Evolutionary conservation across 2,888 invertebrate genomes (phyloP), one percentile per base, ranked within the genome.

Genomic region (Spodoptera exigua): DNA sequence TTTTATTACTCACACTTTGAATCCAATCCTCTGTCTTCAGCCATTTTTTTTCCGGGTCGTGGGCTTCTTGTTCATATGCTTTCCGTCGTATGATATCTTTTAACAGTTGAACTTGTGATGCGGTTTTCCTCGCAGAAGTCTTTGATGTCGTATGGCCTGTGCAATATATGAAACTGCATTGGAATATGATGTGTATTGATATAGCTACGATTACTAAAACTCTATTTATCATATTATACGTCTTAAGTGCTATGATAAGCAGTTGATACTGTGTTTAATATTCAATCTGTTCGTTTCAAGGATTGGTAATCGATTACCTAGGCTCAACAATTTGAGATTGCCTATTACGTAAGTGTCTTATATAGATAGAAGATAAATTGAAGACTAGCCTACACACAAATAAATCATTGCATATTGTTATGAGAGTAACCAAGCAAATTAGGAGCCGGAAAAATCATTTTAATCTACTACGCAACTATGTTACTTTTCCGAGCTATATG

Each of bases 251-350:
- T 14, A 14, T 3, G 17, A 10, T 7, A 39, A 65, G 14, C 46
- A 35, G 3, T 10, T 18, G 11, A 13, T 0, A 57, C 48, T 65
- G 52, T 39, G 16, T 37, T 27, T 27, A 37, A 35, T 57, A 41
- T 3, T 7, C 0, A 58, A 40, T 70, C 71, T 67, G 0, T 18
- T 17, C 49, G 58, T 70, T 70, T 65, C 52, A 65, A 49, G 59
- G 52, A 49, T 14, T 36, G 14, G 14, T 37, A 64, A 48, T 67
- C 18, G 65, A 64, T 67, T 69, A n/a, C 17, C 3, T 48, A 9
- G 35, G 36, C 32, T n/a, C 13, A 2, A 10, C 14, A 17, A 10
- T 36, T 32, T 16, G n/a, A 43, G 17, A 70, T 66, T 47, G 11
- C 3, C 21, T 54, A 14, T 13, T 21, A 39, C 2, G 44, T 11